Evolutionary conservation across 2,113 vertebrate genomes (phyloP), one percentile per base, ranked within the genome.

Genomic region (Silurus glanis): DNA sequence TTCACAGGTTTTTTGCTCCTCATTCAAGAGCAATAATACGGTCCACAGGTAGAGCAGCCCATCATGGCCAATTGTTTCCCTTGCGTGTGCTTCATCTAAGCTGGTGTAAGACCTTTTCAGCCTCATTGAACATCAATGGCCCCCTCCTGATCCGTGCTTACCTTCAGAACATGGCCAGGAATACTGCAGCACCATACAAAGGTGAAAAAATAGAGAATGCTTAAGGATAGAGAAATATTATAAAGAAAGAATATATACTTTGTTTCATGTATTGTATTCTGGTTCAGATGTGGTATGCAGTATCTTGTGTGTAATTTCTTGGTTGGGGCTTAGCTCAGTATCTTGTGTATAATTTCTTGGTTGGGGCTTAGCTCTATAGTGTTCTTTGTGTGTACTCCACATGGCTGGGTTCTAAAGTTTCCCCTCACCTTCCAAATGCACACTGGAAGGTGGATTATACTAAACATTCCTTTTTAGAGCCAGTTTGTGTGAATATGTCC

Each of bases 91-190:
- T 87, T 87, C 84, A 82, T 87, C 87, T 87, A 87, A 89, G 85
- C 88, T 85, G 74, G 80, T 71, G 84, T 89, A 86, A 89, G 84
- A 89, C 84, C 89, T 71, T 87, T 91, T 90, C 88, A 89, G 89
- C 84, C 87, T 88, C 89, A 91, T 89, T 89, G 89, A 86, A 90
- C 87, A 89, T 91, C 89, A 90, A 83, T 89, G 82, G 90, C 59
- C 55, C 78, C 85, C 83, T 71, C 66, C 83, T 85, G 86, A 89
- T 90, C 72, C 82, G 81, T 83, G 69, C 83, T 88, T 84, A 85
- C 88, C 81, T 69, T 80, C 76, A 58, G 72, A 84, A 84, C 56
- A 89, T 88, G 87, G 62, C 59, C 56, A 79, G 51, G 21, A 49
- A 85, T 59, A 86, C 74, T 85, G 83, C 64, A 82, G 25, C 72